Evolutionary conservation across 2,113 vertebrate genomes (phyloP).

Genomic region (Alosa alosa): DNA sequence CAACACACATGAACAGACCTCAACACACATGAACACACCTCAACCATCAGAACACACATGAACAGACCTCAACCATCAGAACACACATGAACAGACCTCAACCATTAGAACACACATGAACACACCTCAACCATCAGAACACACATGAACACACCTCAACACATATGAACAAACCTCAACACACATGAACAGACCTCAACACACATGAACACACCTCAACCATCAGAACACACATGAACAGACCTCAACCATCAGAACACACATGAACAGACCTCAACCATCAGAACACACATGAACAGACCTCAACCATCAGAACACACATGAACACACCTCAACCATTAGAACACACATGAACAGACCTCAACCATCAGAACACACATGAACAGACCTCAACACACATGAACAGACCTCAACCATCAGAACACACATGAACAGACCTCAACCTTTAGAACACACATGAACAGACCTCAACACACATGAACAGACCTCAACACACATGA

Average conservation of each 20-base stretch:
- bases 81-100: too few relatives aligned
- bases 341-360: too few relatives aligned
- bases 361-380: too few relatives aligned
- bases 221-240: too few relatives aligned
- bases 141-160: too few relatives aligned
- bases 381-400: too few relatives aligned
- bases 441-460: background rate
- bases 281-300: too few relatives aligned
- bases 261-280: too few relatives aligned
- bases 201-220: constrained; percentile 55
- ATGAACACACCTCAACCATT: constrained; percentile 50
- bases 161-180: too few relatives aligned
- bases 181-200: too few relatives aligned
- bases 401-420: constrained; percentile 52
- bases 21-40: constrained; percentile 50
- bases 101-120: constrained; percentile 64
- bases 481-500: background rate
- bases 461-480: constrained; percentile 44
- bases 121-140: constrained; percentile 60
- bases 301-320: constrained; percentile 45
- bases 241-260: too few relatives aligned
- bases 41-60: constrained; percentile 61
- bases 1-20: background rate
- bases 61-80: constrained; percentile 59
- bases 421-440: constrained; percentile 51